Percentiles rank a stretch among this genome's conserved stretches.
These are phyloP conservation scores for Drosophila mulleri DNA, from an alignment of 2,888 invertebrate species.

Conservation along the genomic window DNA sequence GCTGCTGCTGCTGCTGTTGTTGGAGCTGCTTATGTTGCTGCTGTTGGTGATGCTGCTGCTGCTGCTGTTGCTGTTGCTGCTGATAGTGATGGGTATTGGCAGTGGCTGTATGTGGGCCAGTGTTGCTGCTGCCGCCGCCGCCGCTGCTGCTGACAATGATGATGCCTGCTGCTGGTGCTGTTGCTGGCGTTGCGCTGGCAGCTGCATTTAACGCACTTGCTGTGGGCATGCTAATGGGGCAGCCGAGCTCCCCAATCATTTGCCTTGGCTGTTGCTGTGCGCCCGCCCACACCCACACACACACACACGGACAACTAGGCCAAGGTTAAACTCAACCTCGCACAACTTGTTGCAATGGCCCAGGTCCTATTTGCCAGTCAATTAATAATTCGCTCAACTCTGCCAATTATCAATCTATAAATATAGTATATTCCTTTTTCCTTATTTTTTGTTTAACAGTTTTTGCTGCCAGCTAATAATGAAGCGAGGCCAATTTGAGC, in stretches of 20 bases:
- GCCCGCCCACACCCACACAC: slow-evolving; percentile 8
- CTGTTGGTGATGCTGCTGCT: slow-evolving; percentile 30
- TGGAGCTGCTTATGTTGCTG: slow-evolving; percentile 38
- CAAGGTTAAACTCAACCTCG: slow-evolving; percentile 42
- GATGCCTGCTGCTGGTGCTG: slow-evolving; percentile 17
- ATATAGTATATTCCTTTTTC: background rate
- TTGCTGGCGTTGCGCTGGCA: slow-evolving; percentile 21
- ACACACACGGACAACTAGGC: slow-evolving; percentile 47
- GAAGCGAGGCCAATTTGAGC: slow-evolving; percentile 9
- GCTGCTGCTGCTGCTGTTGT: slow-evolving; percentile 36
- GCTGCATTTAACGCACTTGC: slow-evolving; percentile 44
- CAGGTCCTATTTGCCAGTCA: background rate
- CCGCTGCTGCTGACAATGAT: slow-evolving; percentile 17
- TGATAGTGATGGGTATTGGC: slow-evolving; percentile 32
- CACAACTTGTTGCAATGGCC: slow-evolving; percentile 35
- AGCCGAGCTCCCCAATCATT: slow-evolving; percentile 75
- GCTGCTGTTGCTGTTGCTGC: slow-evolving; percentile 35
- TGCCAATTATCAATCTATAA: background rate
- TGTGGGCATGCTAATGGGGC: slow-evolving; percentile 68
- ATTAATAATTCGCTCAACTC: background rate
- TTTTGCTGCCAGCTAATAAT: slow-evolving; percentile 4
- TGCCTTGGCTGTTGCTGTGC: slow-evolving; percentile 34
- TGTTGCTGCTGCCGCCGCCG: slow-evolving; percentile 29
- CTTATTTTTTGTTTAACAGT: background rate
- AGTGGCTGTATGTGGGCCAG: slow-evolving; percentile 14